Base-by-base conservation (phyloP, 2,113 vertebrate species). In the Ascaphus truei region DNA sequence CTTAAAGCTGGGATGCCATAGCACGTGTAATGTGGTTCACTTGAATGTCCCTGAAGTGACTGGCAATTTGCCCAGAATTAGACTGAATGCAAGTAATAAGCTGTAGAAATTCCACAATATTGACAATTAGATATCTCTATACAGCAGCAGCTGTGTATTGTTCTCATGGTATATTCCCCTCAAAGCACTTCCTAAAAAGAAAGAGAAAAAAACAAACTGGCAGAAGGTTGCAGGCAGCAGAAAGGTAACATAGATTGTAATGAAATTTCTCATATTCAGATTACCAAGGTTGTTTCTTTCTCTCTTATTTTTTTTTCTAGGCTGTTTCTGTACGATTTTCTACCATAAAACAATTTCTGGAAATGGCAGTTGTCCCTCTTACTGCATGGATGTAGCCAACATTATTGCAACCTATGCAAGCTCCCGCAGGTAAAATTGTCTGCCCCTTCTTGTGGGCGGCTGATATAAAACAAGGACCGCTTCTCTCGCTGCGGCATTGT, bases 11-110 rank as follows among this genome's bases (percentile, higher is more conserved):
- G 88, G 88, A 86, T 88, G 88, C 86, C 75, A 71, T 87, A 88
- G 87, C 90, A 91, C 88, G 88, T 91, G 91, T 86, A 86, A 90
- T 87, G 85, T 86, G 88, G 88, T 85, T 92, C 87, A 89, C 89
- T 92, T 92, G 86, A 91, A 91, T 89, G 87, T 91, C 88, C 90
- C 88, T 90, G 87, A 92, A 93, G 90, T 91, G 90, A 88, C 88
- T 91, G 90, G 90, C 88, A 92, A 92, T 90, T 92, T 91, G 89
- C 90, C 90, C 90, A 92, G 90, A 91, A 91, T 92, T 91, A 92
- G 91, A 91, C 89, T 93, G 90, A 93, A 92, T 91, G 90, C 90
- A 86, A 87, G 89, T 91, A 92, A 92, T 91, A 91, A 92, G 89
- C 89, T 89, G 90, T 90, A 89, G 89, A 90, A 93, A 90, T 91